Evolutionary conservation across 2,113 vertebrate species (phyloP).

Genomic region (Zosterops borbonicus): DNA sequence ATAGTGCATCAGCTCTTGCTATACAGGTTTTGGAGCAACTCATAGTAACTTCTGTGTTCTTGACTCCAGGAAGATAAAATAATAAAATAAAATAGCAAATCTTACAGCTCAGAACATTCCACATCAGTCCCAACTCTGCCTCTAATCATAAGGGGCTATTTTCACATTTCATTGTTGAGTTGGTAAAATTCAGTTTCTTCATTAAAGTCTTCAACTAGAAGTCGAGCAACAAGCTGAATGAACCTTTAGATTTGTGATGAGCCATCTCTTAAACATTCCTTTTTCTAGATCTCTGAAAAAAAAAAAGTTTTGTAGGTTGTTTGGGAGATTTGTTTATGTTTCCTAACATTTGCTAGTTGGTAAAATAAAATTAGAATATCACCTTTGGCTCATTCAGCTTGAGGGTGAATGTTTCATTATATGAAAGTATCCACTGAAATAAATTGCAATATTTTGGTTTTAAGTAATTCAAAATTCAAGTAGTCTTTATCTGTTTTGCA

Average conservation of each 20-base stretch:
- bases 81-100: neutral
- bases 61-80: neutral
- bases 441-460: neutral
- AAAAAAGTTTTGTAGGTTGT: neutral
- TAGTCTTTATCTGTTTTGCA: neutral
- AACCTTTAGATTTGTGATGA: neutral
- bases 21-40: neutral
- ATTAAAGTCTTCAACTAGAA: neutral
- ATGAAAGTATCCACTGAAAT: neutral
- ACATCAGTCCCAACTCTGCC: accelerated
- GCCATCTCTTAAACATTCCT: neutral
- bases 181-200: neutral
- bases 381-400: neutral
- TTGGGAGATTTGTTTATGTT: neutral
- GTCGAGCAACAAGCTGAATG: neutral
- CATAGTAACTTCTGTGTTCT: neutral
- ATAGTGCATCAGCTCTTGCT: neutral
- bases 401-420: neutral
- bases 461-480: neutral
- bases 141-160: neutral
- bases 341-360: neutral
- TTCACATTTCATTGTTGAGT: neutral
- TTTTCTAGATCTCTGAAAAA: neutral
- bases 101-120: neutral
- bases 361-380: neutral